These are phyloP conservation scores for Scaptomyza parva DNA, from an alignment of 2,888 invertebrate genomes.

Conservation along the genomic window DNA sequence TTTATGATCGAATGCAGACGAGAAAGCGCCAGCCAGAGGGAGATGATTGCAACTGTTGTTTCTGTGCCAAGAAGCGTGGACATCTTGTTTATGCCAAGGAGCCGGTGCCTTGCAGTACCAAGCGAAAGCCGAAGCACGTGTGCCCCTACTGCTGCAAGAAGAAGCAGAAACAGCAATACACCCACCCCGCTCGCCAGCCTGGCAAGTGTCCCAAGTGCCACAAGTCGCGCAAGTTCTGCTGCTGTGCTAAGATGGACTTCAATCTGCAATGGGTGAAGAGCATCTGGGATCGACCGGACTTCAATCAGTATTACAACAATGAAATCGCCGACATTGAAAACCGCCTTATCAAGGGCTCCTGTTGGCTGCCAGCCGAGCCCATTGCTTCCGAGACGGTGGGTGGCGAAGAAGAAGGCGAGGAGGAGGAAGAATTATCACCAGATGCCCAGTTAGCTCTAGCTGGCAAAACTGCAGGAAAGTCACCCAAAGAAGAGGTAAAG, in stretches of 20 bases:
- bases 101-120: conserved; percentile 64
- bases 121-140: conserved; percentile 66
- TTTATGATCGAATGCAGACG: conserved; percentile 79
- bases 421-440: conserved; percentile 27
- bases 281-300: conserved; percentile 81
- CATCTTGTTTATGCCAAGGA: conserved; percentile 75
- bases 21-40: conserved; percentile 75
- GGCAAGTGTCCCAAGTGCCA: conserved; percentile 79
- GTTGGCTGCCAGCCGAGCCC: conserved; percentile 69
- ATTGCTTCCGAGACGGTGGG: conserved; percentile 28
- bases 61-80: conserved; percentile 80
- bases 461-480: conserved; percentile 45
- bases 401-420: conserved; percentile 49
- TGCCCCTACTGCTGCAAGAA: conserved; percentile 77
- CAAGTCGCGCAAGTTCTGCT: conserved; percentile 73
- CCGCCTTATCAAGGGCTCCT: conserved; percentile 66
- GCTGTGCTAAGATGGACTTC: conserved; percentile 79
- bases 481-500: conserved; percentile 2
- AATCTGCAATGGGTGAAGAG: conserved; percentile 80
- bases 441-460: conserved; percentile 55
- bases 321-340: conserved; percentile 75
- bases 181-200: conserved; percentile 62
- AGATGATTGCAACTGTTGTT: conserved; percentile 82
- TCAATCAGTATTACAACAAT: conserved; percentile 77
- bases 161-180: conserved; percentile 61